Evolutionary conservation across 2,113 vertebrate genomes (phyloP).

Genomic region (Laterallus jamaicensis): DNA sequence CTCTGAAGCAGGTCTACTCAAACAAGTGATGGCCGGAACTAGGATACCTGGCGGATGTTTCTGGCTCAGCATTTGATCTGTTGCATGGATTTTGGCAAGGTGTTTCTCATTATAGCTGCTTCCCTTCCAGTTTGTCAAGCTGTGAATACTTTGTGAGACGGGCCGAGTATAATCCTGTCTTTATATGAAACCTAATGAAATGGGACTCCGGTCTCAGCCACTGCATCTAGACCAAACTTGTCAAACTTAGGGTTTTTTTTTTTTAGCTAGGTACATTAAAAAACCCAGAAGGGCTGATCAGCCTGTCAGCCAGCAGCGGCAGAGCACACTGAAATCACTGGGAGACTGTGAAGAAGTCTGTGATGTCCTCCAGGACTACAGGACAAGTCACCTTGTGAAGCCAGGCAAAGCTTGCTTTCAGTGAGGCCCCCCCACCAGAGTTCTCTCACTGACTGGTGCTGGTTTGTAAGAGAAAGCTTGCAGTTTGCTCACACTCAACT

Average conservation of each 20-base stretch:
- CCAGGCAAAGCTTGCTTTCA: not conserved
- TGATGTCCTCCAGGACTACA: not conserved
- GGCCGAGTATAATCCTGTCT: not conserved
- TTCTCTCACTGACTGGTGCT: not conserved
- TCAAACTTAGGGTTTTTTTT: not conserved
- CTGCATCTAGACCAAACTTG: not conserved
- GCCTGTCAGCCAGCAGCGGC: not conserved
- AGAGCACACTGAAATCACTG: not conserved
- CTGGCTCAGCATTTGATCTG: not conserved
- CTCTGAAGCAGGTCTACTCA: not conserved
- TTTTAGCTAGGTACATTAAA: not conserved
- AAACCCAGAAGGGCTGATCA: not conserved
- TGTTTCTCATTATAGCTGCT: not conserved
- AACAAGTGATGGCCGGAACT: not conserved
- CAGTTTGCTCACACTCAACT: not conserved
- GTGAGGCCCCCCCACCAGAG: not conserved
- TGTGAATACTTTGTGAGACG: not conserved
- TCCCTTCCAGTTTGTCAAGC: not conserved
- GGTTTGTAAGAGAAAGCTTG: not conserved
- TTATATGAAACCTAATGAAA: not conserved
- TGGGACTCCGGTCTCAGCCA: not conserved
- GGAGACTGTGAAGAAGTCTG: not conserved
- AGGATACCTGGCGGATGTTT: not conserved
- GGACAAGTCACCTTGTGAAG: not conserved
- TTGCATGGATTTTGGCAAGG: not conserved